Percentiles rank a stretch among this genome's conserved stretches.
These are phyloP conservation scores for Andrena hattorfiana DNA, from an alignment of 2,888 invertebrate species.

Conservation along the genomic window DNA sequence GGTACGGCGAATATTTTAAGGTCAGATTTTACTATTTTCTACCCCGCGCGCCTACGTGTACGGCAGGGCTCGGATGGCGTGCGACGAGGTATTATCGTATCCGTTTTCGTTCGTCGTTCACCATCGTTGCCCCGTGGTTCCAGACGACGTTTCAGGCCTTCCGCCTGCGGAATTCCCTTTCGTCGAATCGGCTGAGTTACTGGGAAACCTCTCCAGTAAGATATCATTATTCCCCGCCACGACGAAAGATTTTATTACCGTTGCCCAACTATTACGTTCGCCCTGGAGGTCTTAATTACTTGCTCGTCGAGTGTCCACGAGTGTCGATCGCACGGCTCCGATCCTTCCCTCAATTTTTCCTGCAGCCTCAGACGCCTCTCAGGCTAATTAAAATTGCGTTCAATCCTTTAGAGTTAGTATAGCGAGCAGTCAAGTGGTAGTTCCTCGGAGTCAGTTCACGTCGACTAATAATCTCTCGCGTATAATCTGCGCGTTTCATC, in stretches of 20 bases:
- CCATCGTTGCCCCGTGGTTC: conserved; percentile 45
- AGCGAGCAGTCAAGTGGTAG: neutral
- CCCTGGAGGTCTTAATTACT: neutral
- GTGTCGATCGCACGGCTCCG: neutral
- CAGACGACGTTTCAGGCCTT: conserved; percentile 53
- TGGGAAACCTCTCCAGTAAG: conserved; percentile 18
- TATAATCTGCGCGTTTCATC: conserved; percentile 24
- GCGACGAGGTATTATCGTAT: conserved; percentile 75
- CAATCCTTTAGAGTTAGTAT: neutral
- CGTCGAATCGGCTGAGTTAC: conserved; percentile 52
- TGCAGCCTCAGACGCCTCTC: neutral
- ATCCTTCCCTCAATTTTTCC: neutral
- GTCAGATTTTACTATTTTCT: conserved; percentile 81
- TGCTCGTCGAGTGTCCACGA: neutral
- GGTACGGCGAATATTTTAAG: conserved; percentile 78
- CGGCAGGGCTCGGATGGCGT: conserved; percentile 65
- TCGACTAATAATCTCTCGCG: neutral
- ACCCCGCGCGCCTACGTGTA: conserved; percentile 56
- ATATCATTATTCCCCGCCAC: conserved; percentile 19
- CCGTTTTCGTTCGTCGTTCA: conserved; percentile 71
- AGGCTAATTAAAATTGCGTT: neutral
- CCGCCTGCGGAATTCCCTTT: conserved; percentile 47
- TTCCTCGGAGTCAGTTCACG: neutral
- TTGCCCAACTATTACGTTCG: neutral
- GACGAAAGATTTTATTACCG: conserved; percentile 30